Conservation (phyloP, 2,888 invertebrate genomes). For the Spisula solida region DNA sequence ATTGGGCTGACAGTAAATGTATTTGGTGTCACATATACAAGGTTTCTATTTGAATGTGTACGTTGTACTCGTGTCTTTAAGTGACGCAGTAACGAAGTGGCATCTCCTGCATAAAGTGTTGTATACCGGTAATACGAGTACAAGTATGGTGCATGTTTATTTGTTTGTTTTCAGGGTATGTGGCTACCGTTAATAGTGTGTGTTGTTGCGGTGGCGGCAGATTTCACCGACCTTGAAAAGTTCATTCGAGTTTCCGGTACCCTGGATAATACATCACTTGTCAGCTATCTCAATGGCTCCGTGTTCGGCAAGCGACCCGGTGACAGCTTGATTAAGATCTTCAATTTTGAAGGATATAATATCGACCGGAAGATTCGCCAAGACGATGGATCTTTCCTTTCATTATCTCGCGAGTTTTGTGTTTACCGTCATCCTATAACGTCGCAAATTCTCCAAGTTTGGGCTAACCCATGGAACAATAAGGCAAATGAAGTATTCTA, state of each 20-base stretch:
- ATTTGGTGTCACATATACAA: too few species aligned
- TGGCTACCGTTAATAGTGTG: neutral
- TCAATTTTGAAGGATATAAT: constrained; percentile 75
- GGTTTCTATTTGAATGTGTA: too few species aligned
- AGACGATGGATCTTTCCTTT: constrained; percentile 66
- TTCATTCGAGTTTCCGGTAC: constrained; percentile 66
- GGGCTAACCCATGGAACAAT: constrained; percentile 65
- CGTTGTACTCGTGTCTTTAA: too few species aligned
- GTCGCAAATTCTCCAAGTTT: constrained; percentile 64
- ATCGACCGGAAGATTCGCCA: constrained; percentile 67
- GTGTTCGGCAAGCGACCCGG: constrained; percentile 64
- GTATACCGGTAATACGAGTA: too few species aligned
- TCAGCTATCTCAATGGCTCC: constrained; percentile 72
- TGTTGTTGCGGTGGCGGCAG: neutral
- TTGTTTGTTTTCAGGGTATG: too few species aligned
- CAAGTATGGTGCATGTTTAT: too few species aligned
- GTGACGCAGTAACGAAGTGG: too few species aligned
- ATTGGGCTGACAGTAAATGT: too few species aligned
- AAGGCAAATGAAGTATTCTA: constrained; percentile 72
- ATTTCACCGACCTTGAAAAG: constrained; percentile 61
- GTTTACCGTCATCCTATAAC: constrained; percentile 72
- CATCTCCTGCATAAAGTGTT: too few species aligned
- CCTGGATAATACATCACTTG: constrained; percentile 40
- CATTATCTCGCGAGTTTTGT: constrained; percentile 71
- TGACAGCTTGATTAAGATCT: constrained; percentile 59